A percentile compares a stretch with the other conserved stretches of the same genome.
Evolutionary conservation across 1,140 invertebrate species (phyloP).

Genomic region (Drosophila jambulina): DNA sequence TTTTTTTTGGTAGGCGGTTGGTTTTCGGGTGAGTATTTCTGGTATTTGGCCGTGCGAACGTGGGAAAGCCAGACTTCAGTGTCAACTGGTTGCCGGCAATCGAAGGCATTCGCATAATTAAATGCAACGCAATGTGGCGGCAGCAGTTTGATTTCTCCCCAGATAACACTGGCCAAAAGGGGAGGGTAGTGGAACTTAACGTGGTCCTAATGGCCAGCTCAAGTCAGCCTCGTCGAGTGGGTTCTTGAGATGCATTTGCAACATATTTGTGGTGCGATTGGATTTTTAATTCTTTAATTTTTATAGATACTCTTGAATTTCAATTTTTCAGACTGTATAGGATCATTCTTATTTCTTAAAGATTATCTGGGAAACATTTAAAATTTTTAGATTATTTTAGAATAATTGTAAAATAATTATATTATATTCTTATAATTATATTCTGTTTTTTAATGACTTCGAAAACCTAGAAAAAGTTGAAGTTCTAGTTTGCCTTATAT

Average conservation of each 20-base stretch:
- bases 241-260: neutral
- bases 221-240: neutral
- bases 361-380: neutral
- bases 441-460: too few relatives aligned
- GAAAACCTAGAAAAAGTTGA: too few relatives aligned
- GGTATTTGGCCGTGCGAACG: conserved; percentile 48
- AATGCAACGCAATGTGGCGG: conserved; percentile 70
- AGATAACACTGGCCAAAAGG: conserved; percentile 43
- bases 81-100: conserved; percentile 62
- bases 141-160: conserved; percentile 54
- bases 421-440: neutral
- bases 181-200: conserved; percentile 57
- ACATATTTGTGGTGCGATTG: neutral
- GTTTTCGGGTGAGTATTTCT: conserved; percentile 18
- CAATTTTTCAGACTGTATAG: too few relatives aligned
- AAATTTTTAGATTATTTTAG: too few relatives aligned
- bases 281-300: too few relatives aligned
- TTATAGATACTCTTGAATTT: too few relatives aligned
- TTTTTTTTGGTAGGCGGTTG: conserved; percentile 60
- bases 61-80: conserved; percentile 63
- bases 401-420: conserved; percentile 3
- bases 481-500: too few relatives aligned
- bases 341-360: neutral
- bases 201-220: conserved; percentile 25
- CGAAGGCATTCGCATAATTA: conserved; percentile 67